Evolutionary conservation across 1,140 invertebrate genomes (phyloP), one percentile per base, ranked within the genome.

Genomic region (Drosophila funebris): DNA sequence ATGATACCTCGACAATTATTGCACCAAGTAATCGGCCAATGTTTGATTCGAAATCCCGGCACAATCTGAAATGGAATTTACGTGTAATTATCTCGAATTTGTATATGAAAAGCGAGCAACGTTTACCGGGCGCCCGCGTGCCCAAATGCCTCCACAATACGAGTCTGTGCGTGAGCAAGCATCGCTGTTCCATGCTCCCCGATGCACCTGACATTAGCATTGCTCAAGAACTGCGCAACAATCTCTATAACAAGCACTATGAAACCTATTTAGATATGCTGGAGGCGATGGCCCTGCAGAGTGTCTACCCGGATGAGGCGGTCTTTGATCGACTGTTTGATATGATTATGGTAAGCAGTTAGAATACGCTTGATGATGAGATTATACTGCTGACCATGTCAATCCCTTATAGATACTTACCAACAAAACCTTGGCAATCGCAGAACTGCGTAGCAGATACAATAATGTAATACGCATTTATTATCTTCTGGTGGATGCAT

Each of bases 201-300:
- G 67, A 87, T 48, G 82, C 78, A 1, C 82, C 82, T 0, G 73
- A 58, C 4, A 83, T 87, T 6, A 22, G 39, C 4, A 37, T 53
- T 2, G 63, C 57, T 0, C 83, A 88, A 37, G 54, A 66, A 0
- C 31, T 87, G 3, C 54, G 75, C 9, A 82, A 41, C 0, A 78
- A 80, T n/a, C 50, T 87, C 7, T 27, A 70, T 13, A 73, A 57
- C 1, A 71, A 88, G 43, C 70, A 82, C 16, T 88, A 87, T 29
- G 83, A 87, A 3, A 82, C 83, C 0, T 87, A 72, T 20, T 36
- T 87, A 7, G 78, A 88, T 41, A 78, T 87, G 33, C 46, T 88
- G 11, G 63, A 78, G 14, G 68, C 41, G 7, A 69, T 87, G 67
- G 71, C 62, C 13, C 18, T 88, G 8, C 82, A 87, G 31, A 57